phyloP scores from a whole-genome alignment of 2,113 vertebrate genomes.

The Pseudorectes ferrugineus region DNA sequence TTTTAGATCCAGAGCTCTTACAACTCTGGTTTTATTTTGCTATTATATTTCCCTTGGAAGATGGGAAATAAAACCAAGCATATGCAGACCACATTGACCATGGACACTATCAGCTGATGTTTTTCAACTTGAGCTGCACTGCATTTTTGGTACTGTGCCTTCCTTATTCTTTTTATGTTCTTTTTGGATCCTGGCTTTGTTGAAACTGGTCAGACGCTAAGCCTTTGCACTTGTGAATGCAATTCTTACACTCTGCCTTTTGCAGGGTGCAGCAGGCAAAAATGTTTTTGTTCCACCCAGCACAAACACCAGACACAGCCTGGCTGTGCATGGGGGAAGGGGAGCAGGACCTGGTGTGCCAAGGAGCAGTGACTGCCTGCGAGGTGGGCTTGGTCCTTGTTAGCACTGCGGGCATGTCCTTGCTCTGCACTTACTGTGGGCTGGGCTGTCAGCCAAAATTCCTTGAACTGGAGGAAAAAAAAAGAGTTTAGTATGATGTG shows the following conservation, averaged over 20 bases:
- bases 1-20: not conserved
- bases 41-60: not conserved
- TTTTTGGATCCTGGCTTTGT: not conserved
- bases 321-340: rapidly evolving
- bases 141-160: not conserved
- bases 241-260: not conserved
- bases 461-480: not conserved
- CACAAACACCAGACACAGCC: not conserved
- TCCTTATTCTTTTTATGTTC: not conserved
- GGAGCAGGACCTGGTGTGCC: not conserved
- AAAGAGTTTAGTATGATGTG: not conserved
- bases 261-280: not conserved
- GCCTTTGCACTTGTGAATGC: not conserved
- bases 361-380: not conserved
- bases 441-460: not conserved
- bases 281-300: not conserved
- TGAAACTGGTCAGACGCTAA: not conserved
- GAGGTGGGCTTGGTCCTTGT: not conserved
- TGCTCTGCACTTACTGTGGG: not conserved
- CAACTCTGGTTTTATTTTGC: not conserved
- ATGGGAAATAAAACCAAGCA: not conserved
- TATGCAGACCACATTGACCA: not conserved
- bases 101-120: not conserved
- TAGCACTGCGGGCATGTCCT: not conserved
- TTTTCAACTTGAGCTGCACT: not conserved